Conservation (phyloP, 2,888 invertebrate genomes). For the Alentia gelatinosa region DNA sequence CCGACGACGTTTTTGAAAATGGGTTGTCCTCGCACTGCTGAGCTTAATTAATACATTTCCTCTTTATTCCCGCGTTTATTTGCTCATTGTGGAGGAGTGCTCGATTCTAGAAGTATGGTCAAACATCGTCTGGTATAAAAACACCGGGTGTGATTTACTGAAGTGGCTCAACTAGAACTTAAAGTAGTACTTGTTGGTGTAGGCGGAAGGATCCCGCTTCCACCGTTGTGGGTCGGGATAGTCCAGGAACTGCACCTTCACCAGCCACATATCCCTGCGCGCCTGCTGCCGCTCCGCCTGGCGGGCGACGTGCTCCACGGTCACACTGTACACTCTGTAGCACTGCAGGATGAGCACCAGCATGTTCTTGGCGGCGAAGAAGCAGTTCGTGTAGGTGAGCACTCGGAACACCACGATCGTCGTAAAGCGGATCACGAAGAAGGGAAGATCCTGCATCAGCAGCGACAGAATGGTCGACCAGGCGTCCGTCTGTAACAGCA, state of each 20-base stretch:
- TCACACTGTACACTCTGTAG: slow-evolving; percentile 85
- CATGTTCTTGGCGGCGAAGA: slow-evolving; percentile 94
- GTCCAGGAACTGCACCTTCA: slow-evolving; percentile 41
- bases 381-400: slow-evolving; percentile 95
- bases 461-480: slow-evolving; percentile 59
- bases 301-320: slow-evolving; percentile 42
- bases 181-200: not conserved
- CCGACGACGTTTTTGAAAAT: too few relatives aligned
- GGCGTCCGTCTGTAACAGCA: slow-evolving; percentile 56
- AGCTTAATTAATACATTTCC: not conserved
- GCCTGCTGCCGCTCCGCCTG: not conserved
- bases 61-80: too few relatives aligned
- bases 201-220: not conserved
- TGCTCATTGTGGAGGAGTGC: too few relatives aligned
- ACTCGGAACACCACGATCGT: slow-evolving; percentile 84
- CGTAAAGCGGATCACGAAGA: slow-evolving; percentile 56
- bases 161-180: too few relatives aligned
- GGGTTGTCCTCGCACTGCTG: too few relatives aligned
- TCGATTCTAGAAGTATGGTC: too few relatives aligned
- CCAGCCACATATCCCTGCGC: not conserved
- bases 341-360: slow-evolving; percentile 91
- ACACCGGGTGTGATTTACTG: too few relatives aligned
- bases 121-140: too few relatives aligned
- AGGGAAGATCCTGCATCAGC: slow-evolving; percentile 61
- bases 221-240: not conserved